Evolutionary conservation across 2,113 vertebrate species (phyloP), one percentile per base, ranked within the genome.

Genomic region (Dinomys branickii): DNA sequence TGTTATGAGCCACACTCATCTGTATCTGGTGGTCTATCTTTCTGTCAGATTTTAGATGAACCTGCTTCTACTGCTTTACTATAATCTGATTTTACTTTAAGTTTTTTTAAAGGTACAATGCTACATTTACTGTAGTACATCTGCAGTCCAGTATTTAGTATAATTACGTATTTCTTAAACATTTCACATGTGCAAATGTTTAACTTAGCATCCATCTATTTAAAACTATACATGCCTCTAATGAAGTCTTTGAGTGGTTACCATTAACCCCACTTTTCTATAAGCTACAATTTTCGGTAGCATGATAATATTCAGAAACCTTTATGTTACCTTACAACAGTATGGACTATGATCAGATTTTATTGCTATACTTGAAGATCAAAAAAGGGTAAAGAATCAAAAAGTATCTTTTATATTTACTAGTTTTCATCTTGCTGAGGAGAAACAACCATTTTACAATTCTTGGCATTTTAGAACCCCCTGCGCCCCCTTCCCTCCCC

Each of bases 361-460:
- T 77, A 82, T 20, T 96, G 87, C 58, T 88, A 59, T 69, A 83
- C 80, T 92, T 94, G n/a, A 90, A 94, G 77, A 94, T 67, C 59
- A 93, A 88, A 94, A 91, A 96, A 97, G 52, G 92, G 67, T 80
- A 96, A 69, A 90, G 73, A 80, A 83, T 84, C n/a, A 89, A 63
- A 95, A 94, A 95, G 91, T 13, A 35, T 50, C 86, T 50, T 91
- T 82, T 61, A 44, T 44, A 50, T 50, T 88, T 85, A 47, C 38
- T 67, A 28, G 26, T 28, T 85, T 35, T 28, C 35, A 73, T 71
- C 59, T 82, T 78, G 24, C 22, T 65, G 26, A 11, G 24, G 20
- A 90, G 26, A 78, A 85, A 87, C 33, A 16, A 87, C 80, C 52
- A 47, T 54, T 69, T 84, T 30, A 59, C 1, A 41, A 78, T 16